A percentile compares a stretch with the other conserved stretches of the same genome.
phyloP scores from a whole-genome alignment of 2,113 vertebrate species.

The Burhinus bistriatus region DNA sequence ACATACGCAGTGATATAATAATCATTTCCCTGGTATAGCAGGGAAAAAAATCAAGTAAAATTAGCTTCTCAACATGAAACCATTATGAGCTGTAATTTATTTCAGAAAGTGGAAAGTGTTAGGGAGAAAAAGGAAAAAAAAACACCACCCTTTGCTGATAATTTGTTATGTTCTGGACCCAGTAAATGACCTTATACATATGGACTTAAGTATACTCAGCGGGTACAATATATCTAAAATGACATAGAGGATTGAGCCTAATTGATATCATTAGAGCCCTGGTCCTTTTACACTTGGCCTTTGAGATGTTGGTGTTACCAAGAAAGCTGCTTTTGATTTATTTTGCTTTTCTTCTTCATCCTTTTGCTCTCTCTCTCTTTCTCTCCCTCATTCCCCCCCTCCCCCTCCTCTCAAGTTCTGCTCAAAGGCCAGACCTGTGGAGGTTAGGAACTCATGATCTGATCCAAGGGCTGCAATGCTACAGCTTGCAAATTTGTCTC shows the following conservation, averaged over 20 bases:
- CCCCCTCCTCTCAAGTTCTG: slow-evolving; percentile 57
- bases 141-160: slow-evolving; percentile 13
- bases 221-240: slow-evolving; percentile 75
- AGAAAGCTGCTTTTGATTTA: slow-evolving; percentile 82
- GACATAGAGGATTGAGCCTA: slow-evolving; percentile 79
- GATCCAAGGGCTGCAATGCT: slow-evolving; percentile 25
- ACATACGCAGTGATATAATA: background rate
- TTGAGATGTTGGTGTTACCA: slow-evolving; percentile 75
- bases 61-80: slow-evolving; percentile 71
- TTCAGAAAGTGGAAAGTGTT: slow-evolving; percentile 65
- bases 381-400: background rate
- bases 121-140: background rate
- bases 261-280: slow-evolving; percentile 83
- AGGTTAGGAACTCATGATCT: slow-evolving; percentile 60
- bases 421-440: slow-evolving; percentile 67
- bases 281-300: slow-evolving; percentile 77
- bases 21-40: slow-evolving; percentile 36
- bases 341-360: slow-evolving; percentile 78
- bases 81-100: slow-evolving; percentile 73
- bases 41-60: slow-evolving; percentile 66
- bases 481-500: slow-evolving; percentile 65
- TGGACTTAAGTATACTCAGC: slow-evolving; percentile 76
- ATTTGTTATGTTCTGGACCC: slow-evolving; percentile 70
- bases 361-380: slow-evolving; percentile 49
- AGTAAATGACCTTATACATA: slow-evolving; percentile 85